phyloP scores from a whole-genome alignment of 2,113 vertebrate genomes.

The Amia ocellicauda region DNA sequence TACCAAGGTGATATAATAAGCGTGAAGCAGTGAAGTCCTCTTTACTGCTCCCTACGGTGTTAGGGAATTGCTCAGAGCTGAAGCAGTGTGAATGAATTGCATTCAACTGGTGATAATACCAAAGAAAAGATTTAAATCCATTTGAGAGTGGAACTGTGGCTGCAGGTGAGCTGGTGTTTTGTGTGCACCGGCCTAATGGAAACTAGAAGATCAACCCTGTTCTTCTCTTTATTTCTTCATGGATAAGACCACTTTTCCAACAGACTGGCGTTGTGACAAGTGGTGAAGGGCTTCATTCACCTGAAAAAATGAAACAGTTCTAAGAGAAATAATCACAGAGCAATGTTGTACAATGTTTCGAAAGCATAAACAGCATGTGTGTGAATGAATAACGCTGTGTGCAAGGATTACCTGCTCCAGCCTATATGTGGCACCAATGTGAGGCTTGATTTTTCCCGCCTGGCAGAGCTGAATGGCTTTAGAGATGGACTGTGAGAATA shows the following conservation, averaged over 20 bases:
- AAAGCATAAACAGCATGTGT: not conserved
- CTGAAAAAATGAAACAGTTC: slow-evolving; percentile 8
- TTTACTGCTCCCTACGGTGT: too few species aligned
- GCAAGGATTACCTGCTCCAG: slow-evolving; percentile 17
- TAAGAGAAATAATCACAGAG: not conserved
- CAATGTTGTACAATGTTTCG: not conserved
- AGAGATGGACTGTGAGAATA: slow-evolving; percentile 36
- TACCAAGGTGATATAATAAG: too few species aligned
- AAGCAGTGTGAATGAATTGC: too few species aligned
- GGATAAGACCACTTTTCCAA: slow-evolving; percentile 21
- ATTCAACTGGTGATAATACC: too few species aligned
- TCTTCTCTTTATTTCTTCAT: slow-evolving; percentile 7
- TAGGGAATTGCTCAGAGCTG: too few species aligned
- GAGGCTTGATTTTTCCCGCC: slow-evolving; percentile 28
- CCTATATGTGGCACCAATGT: slow-evolving; percentile 17
- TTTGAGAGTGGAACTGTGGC: too few species aligned
- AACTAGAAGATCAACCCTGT: too few species aligned
- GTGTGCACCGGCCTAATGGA: too few species aligned
- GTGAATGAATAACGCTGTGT: not conserved
- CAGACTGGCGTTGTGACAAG: slow-evolving; percentile 12
- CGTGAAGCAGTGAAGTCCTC: too few species aligned
- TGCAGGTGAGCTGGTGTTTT: too few species aligned
- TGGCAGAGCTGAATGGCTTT: slow-evolving; percentile 36
- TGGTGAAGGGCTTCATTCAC: slow-evolving; percentile 25
- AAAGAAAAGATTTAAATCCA: too few species aligned